phyloP scores from a whole-genome alignment of 2,797 vertebrate species.

The Pampus argenteus region DNA sequence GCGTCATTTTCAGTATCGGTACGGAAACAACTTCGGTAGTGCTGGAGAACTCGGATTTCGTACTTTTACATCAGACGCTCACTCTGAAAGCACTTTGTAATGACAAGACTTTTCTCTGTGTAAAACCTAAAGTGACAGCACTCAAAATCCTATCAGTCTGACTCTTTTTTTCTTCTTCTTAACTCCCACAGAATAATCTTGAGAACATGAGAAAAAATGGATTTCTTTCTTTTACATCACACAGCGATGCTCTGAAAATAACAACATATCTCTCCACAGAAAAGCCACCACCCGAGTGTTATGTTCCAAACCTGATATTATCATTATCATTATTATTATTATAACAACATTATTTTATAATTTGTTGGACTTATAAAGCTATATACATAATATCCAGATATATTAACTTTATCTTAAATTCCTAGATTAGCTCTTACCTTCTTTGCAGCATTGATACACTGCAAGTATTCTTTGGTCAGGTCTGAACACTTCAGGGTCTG shows the following conservation, averaged over 20 bases:
- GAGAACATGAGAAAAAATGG: slow-evolving; percentile 40
- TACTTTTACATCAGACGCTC: slow-evolving; percentile 64
- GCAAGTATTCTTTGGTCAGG: slow-evolving; percentile 92
- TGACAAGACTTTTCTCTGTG: slow-evolving; percentile 46
- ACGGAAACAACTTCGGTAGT: slow-evolving; percentile 44
- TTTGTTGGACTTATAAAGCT: slow-evolving; percentile 15
- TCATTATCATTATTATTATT: background rate
- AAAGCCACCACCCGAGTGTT: slow-evolving; percentile 36
- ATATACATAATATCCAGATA: background rate
- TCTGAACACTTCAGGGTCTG: slow-evolving; percentile 92
- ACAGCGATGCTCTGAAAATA: slow-evolving; percentile 52
- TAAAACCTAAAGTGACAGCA: slow-evolving; percentile 59
- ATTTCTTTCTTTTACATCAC: slow-evolving; percentile 72
- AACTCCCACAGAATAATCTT: slow-evolving; percentile 52
- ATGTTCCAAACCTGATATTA: slow-evolving; percentile 13
- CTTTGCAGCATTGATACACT: slow-evolving; percentile 89
- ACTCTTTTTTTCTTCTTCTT: slow-evolving; percentile 26
- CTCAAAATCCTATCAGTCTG: slow-evolving; percentile 57
- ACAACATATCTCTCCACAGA: slow-evolving; percentile 47
- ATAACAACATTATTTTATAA: background rate
- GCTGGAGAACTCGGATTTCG: slow-evolving; percentile 57
- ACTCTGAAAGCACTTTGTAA: slow-evolving; percentile 56
- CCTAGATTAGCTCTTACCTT: slow-evolving; percentile 84
- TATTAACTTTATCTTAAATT: background rate
- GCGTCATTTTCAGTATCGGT: slow-evolving; percentile 40